Percentiles rank a stretch among this genome's conserved stretches.
These are phyloP conservation scores for Spheniscus mendiculus DNA, from an alignment of 2,113 vertebrate species.

Conservation along the genomic window DNA sequence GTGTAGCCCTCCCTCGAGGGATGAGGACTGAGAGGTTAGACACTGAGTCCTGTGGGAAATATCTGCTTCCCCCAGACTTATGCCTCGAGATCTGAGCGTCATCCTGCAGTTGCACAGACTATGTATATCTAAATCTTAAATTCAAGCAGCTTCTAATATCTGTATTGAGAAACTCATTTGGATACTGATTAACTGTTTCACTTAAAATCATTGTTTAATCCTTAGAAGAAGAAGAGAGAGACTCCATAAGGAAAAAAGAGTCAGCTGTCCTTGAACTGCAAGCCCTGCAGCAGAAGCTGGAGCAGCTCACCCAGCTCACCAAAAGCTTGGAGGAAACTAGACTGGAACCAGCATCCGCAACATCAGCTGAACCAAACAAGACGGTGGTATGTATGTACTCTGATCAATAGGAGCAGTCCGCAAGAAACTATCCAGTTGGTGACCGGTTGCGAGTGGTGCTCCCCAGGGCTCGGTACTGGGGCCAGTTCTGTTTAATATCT, in stretches of 20 bases:
- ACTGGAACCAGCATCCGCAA: background rate
- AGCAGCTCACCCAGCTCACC: conserved; percentile 74
- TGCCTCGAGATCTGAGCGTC: rapidly evolving
- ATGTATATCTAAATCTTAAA: background rate
- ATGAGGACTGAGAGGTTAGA: background rate
- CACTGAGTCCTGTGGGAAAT: background rate
- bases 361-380: background rate
- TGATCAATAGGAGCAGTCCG: background rate
- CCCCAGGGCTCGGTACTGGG: too few relatives aligned
- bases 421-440: too few relatives aligned
- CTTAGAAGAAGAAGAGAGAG: conserved; percentile 70
- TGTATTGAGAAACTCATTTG: background rate
- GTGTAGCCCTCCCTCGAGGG: background rate
- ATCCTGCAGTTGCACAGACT: background rate
- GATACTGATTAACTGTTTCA: background rate
- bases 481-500: too few relatives aligned
- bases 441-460: too few relatives aligned
- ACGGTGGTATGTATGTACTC: background rate
- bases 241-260: conserved; percentile 72
- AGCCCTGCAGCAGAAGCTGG: conserved; percentile 75
- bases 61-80: background rate
- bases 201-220: background rate
- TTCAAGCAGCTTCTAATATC: background rate
- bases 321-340: conserved; percentile 38
- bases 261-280: conserved; percentile 73